Conservation (phyloP, 2,888 invertebrate species). For the Leucophenga montana region DNA sequence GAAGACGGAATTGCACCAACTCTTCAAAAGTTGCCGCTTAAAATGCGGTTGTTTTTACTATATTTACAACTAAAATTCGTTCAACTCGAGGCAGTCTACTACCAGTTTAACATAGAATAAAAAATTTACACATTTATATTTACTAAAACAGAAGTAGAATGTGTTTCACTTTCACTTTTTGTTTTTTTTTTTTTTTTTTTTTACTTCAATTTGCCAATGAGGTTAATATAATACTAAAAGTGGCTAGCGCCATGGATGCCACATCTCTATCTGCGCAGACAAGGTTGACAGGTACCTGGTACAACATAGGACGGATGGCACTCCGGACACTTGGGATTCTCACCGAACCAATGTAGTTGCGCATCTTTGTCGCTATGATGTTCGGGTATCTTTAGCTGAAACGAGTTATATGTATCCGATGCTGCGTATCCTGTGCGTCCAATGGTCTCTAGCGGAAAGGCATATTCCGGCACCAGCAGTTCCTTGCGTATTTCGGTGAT, state of each 20-base stretch:
- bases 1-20: too few species aligned
- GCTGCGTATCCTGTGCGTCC: slow-evolving; percentile 77
- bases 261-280: slow-evolving; percentile 74
- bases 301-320: slow-evolving; percentile 79
- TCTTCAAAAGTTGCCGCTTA: too few species aligned
- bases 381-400: slow-evolving; percentile 76
- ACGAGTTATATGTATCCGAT: slow-evolving; percentile 77
- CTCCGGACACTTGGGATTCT: slow-evolving; percentile 78
- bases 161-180: too few species aligned
- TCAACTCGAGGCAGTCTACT: background rate
- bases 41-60: too few species aligned
- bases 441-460: slow-evolving; percentile 76
- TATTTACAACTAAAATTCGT: too few species aligned
- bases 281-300: slow-evolving; percentile 80
- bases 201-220: background rate
- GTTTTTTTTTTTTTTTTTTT: background rate
- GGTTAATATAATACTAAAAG: slow-evolving; percentile 6
- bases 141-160: background rate
- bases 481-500: slow-evolving; percentile 77
- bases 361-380: slow-evolving; percentile 58
- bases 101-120: background rate
- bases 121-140: background rate
- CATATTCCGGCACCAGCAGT: slow-evolving; percentile 78
- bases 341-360: slow-evolving; percentile 74
- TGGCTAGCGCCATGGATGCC: background rate